Base-by-base conservation (phyloP, 1,140 invertebrate genomes). In the Lepidurus couesii region DNA sequence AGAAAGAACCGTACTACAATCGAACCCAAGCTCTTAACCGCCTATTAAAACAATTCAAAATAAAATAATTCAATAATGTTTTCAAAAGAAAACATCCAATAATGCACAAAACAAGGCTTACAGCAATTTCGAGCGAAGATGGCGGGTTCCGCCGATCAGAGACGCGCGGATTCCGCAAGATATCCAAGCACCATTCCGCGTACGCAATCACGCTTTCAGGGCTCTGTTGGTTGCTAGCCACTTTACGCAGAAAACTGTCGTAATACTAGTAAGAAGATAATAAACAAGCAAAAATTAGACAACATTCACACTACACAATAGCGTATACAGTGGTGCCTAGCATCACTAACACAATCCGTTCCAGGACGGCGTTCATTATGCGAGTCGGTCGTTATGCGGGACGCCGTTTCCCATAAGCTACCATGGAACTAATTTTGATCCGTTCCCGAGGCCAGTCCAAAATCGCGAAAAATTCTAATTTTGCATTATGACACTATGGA, bases 1-100 rank as follows among this genome's bases (percentile, higher is more conserved):
- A 98, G 97, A 87, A 96, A 97, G 85, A 98, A 96, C 73, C 95
- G 89, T 84, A 95, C 97, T 0, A 98, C 94, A 80, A 98, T 94
- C 0, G 95, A 96, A 73, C 94, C 94, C 13, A 98, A 87, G 78
- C 93, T 89, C 83, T 92, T 90, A 91, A 98, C 95, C 7, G 95
- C 95, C 89, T 93, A 85, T 42, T 44, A 73, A 16, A 76, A 78
- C 53, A 8, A 78, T 3, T 21, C 5, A 21, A 8, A n/a, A 75
- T 79, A 76, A 9, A 75, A 74, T 7, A 80, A 24, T 16, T 47
- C 42, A 78, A n/a, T 21, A 10, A 34, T 76, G 13, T 21, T 74
- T 73, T 78, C 24, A 74, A 75, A 47, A 78, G 34, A 42, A 44
- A 74, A 77, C 34, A 74, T 75, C 34, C 16, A 77, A 73, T 78